Evolutionary conservation across 2,797 vertebrate genomes (phyloP), one percentile per base, ranked within the genome.

Genomic region (Chanos chanos): DNA sequence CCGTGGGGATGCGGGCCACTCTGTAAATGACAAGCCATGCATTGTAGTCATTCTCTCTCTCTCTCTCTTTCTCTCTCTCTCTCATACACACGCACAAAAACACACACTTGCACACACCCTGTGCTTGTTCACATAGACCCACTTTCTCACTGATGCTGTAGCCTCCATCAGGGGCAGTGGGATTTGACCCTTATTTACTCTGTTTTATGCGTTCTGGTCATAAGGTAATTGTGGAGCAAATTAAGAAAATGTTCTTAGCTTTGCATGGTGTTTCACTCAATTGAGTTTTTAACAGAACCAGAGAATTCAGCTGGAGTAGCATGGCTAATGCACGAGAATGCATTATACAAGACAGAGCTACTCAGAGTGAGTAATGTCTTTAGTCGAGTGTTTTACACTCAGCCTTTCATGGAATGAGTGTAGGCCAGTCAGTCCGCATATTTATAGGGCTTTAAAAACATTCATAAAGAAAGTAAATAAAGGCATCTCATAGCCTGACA

Each of bases 171-270:
- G 27, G 50, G 31, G 18, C 18, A 34, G 4, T 16, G 28, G 21
- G 10, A 54, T 52, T 54, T 37, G 9, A 22, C 22, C 33, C 36
- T 16, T 16, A 31, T 27, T 61, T 4, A 30, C 61, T 49, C 28
- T 53, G 47, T 49, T 31, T 34, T 45, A 45, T 37, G 34, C 30
- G 12, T 24, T 37, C 58, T 25, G 25, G n/a, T 57, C 43, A 71
- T 70, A 49, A 70, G 52, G 25, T 70, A 36, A 66, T 77, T 65
- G 31, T 68, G 54, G 18, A 52, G 62, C 22, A 34, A 53, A 24
- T 60, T 52, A 30, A 39, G 27, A 66, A 58, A 50, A n/a, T n/a
- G n/a, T 39, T 56, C 16, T 36, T 50, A 18, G 40, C 21, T 19
- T 54, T 45, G 55, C 22, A 37, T 31, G 16, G 49, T n/a, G 22